These are phyloP conservation scores for Iguana delicatissima DNA, from an alignment of 2,797 vertebrate species.

Conservation along the genomic window DNA sequence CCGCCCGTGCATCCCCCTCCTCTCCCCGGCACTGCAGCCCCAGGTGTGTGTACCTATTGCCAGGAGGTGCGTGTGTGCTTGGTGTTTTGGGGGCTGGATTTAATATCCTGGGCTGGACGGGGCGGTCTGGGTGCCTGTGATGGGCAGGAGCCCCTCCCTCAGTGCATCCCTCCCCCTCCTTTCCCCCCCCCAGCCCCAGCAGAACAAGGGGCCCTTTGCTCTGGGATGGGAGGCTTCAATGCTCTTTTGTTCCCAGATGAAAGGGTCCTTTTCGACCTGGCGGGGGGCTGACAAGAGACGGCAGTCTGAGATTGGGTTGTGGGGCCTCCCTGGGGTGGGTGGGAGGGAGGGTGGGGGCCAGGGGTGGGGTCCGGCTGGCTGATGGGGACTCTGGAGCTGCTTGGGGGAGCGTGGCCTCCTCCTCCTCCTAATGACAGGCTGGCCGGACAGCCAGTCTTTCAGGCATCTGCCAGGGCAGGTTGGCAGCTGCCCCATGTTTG, in stretches of 20 bases:
- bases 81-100: background rate
- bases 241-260: constrained; percentile 32
- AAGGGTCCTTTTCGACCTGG: background rate
- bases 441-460: background rate
- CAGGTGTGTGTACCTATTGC: too few relatives aligned
- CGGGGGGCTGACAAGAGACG: background rate
- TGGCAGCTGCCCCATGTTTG: background rate
- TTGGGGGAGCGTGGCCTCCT: background rate
- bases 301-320: background rate
- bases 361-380: background rate
- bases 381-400: background rate
- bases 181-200: background rate
- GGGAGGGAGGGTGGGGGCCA: background rate
- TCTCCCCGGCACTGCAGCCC: too few relatives aligned
- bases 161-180: background rate
- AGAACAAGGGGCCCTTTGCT: constrained; percentile 35
- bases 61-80: too few relatives aligned
- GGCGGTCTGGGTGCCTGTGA: background rate
- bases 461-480: background rate
- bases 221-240: background rate
- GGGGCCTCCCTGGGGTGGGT: background rate
- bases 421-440: background rate
- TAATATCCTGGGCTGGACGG: background rate
- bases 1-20: too few relatives aligned
- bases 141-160: background rate